Conservation (phyloP, 2,113 vertebrate species). For the Archocentrus centrarchus region DNA sequence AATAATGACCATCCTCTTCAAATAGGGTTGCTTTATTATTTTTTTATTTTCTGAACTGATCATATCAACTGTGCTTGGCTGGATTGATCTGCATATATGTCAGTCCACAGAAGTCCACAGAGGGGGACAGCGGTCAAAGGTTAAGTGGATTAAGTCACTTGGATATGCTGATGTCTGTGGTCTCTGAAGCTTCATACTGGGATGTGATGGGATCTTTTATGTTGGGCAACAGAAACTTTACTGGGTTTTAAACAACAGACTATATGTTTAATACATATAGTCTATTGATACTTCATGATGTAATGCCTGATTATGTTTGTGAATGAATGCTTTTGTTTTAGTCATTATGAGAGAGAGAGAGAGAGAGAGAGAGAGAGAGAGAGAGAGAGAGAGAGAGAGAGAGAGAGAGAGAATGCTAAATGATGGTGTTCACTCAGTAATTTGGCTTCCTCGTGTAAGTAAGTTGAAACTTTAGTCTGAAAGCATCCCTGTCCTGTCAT, state of each 20-base stretch:
- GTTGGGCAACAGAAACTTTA: no score
- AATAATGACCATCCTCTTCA: no score
- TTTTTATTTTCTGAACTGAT: background rate
- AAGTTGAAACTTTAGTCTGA: rapidly evolving
- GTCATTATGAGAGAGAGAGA: background rate
- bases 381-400: no score
- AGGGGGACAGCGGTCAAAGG: background rate
- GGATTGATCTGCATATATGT: background rate
- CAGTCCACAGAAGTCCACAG: background rate
- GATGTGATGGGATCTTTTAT: no score
- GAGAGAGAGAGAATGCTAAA: no score
- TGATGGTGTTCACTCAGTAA: no score
- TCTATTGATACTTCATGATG: background rate
- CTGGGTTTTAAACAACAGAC: rapidly evolving
- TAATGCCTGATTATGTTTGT: background rate
- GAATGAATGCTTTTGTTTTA: background rate
- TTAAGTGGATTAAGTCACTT: no score
- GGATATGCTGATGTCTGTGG: no score
- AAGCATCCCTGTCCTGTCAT: background rate
- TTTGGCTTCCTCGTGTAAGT: no score
- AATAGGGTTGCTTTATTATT: no score
- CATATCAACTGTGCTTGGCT: rapidly evolving
- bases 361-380: no score
- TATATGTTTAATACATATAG: background rate
- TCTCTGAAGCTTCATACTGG: no score